Base-by-base conservation (phyloP, 2,113 vertebrate genomes). In the Galeopterus variegatus region DNA sequence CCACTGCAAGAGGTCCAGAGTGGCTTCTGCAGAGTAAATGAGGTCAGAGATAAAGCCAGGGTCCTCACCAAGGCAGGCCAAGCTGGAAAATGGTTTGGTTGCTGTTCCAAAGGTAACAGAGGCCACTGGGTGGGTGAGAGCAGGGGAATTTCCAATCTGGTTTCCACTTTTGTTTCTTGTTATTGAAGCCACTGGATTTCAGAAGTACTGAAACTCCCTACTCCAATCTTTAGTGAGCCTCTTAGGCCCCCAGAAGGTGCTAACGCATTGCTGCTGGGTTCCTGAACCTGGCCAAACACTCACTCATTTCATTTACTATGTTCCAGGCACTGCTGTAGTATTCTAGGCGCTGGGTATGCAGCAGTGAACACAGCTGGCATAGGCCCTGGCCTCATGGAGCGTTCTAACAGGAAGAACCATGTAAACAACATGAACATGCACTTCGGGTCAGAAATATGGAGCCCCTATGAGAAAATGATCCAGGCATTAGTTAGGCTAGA, bases 271-370 rank as follows among this genome's bases (percentile, higher is more conserved):
- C 52, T 62, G 3, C n/a, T 52, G 52, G 52, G 72, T 28, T 17
- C 28, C 8, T 15, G 4, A 41, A 36, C 18, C 28, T 28, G 1
- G 13, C 3, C 28, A n/a, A 31, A 17, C 15, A 2, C 26, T 65
- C 24, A 4, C 56, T 58, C 54, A 5, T 62, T 82, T 23, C 26
- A 19, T 9, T 12, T 5, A 4, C 1, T 36, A 4, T 15, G 15
- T 36, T 18, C 41, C 26, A 23, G 89, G 58, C n/a, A 6, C 64
- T 31, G 7, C 8, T 65, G 84, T 58, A 18, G 54, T 60, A 14
- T 23, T 41, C 83, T 31, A 26, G 52, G 81, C 0, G 0, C 60
- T 41, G 67, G 45, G 10, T 17, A 0, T 48, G 48, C 50, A 12
- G n/a, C n/a, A 6, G 28, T 5, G 54, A 50, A 3, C 41, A 8